Percentiles rank a stretch among this genome's conserved stretches.
Conservation (phyloP, 2,113 vertebrate genomes). For the Eupsittula cactorum region DNA sequence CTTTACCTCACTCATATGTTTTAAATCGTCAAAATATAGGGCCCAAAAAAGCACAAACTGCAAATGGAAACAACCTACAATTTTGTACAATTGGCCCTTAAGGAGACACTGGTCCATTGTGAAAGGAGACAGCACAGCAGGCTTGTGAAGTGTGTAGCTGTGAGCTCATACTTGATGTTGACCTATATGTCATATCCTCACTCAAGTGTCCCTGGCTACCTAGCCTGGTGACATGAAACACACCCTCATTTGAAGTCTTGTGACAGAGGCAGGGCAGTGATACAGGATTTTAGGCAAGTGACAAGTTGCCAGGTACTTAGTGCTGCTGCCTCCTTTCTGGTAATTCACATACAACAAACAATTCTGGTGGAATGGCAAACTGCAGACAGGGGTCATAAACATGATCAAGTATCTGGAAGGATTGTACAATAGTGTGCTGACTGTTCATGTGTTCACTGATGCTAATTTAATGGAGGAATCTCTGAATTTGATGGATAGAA, state of each 20-base stretch:
- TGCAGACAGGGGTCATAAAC: not conserved
- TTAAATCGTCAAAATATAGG: not conserved
- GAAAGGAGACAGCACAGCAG: not conserved
- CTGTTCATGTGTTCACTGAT: not conserved
- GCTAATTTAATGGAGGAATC: not conserved
- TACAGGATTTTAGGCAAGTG: not conserved
- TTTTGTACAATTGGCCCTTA: not conserved
- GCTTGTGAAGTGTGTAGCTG: rapidly evolving
- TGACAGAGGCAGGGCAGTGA: not conserved
- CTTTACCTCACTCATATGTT: not conserved
- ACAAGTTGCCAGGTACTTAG: too few relatives aligned
- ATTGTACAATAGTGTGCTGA: not conserved
- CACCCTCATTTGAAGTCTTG: rapidly evolving
- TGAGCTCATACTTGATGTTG: not conserved
- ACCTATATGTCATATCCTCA: rapidly evolving
- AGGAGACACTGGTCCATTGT: rapidly evolving
- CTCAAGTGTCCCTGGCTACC: too few relatives aligned
- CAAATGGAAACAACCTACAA: not conserved
- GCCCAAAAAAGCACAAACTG: not conserved
- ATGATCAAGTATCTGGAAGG: not conserved
- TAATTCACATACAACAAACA: rapidly evolving
- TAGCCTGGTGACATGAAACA: not conserved
- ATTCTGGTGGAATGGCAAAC: not conserved
- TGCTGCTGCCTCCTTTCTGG: not conserved
- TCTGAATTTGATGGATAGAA: not conserved